A percentile compares a stretch with the other conserved stretches of the same genome.
Conservation (phyloP, 30 jellyfish, hydroid and myxozoan species). For the Morbakka virulenta region DNA sequence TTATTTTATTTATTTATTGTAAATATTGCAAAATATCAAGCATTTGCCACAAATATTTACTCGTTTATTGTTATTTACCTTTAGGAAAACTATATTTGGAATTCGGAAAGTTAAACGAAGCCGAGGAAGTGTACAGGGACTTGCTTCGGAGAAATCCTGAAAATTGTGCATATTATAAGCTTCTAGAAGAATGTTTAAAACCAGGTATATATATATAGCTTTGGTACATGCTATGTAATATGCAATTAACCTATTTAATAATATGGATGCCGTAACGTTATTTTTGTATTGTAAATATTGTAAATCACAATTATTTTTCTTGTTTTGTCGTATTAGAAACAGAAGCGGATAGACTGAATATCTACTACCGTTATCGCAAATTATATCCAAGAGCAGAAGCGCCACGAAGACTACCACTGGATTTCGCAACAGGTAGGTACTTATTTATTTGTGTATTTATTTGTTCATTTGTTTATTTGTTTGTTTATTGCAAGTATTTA, state of each 20-base stretch:
- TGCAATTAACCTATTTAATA: too few species aligned
- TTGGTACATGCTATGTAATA: too few species aligned
- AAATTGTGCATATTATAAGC: slow-evolving; percentile 71
- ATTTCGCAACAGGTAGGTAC: slow-evolving; percentile 57
- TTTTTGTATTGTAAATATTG: too few species aligned
- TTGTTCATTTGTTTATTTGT: too few species aligned
- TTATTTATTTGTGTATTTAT: too few species aligned
- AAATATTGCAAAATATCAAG: too few species aligned
- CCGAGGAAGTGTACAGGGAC: slow-evolving; percentile 70
- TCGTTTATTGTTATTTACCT: slow-evolving; percentile 2
- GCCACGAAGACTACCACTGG: slow-evolving; percentile 79
- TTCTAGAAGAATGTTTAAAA: slow-evolving; percentile 55
- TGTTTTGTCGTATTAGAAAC: slow-evolving; percentile 24
- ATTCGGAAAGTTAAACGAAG: slow-evolving; percentile 55
- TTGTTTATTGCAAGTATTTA: too few species aligned
- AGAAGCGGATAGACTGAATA: slow-evolving; percentile 42
- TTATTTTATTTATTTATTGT: too few species aligned
- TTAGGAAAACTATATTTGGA: slow-evolving; percentile 71
- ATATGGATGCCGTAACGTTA: too few species aligned
- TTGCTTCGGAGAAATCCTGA: slow-evolving; percentile 87
- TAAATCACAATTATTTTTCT: too few species aligned
- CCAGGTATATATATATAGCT: slow-evolving; percentile 41
- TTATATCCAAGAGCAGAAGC: slow-evolving; percentile 75
- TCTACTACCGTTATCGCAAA: slow-evolving; percentile 36
- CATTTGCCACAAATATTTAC: neutral